A percentile compares a stretch with the other conserved stretches of the same genome.
These are phyloP conservation scores for Sphecodes monilicornis DNA, from an alignment of 2,888 invertebrate genomes.

Conservation along the genomic window DNA sequence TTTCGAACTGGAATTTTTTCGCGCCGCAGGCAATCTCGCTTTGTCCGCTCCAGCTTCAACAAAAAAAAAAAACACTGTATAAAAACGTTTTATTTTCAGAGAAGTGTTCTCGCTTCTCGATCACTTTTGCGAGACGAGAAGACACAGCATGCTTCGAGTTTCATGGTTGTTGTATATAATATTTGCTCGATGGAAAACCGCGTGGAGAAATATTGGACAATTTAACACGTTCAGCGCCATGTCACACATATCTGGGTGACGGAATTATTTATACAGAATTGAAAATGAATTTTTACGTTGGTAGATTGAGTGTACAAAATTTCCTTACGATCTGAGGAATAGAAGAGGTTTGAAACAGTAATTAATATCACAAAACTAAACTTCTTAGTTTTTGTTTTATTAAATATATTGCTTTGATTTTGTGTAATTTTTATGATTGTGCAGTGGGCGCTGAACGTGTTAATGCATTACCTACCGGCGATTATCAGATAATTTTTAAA, in stretches of 20 bases:
- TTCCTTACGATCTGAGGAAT: too few relatives aligned
- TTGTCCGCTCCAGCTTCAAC: background rate
- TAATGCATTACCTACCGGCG: background rate
- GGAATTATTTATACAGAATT: too few relatives aligned
- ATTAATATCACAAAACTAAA: too few relatives aligned
- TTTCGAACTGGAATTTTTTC: background rate
- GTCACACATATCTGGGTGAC: too few relatives aligned
- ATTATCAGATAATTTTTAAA: background rate
- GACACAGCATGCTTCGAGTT: slow-evolving; percentile 13
- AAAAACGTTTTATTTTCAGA: background rate
- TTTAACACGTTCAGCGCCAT: too few relatives aligned
- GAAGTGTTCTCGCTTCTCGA: background rate
- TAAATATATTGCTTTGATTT: too few relatives aligned
- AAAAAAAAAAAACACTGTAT: background rate
- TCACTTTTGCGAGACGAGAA: background rate
- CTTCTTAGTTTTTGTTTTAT: too few relatives aligned
- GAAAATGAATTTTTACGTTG: too few relatives aligned
- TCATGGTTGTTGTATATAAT: background rate
- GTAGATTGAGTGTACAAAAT: too few relatives aligned
- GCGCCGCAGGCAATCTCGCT: slow-evolving; percentile 5
- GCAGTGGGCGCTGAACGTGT: too few relatives aligned
- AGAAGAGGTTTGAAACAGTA: too few relatives aligned
- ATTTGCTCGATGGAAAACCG: background rate
- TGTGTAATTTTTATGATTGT: too few relatives aligned
- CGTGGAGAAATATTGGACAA: background rate